Conservation (phyloP, 2,113 vertebrate species). For the Leucosticte australis region DNA sequence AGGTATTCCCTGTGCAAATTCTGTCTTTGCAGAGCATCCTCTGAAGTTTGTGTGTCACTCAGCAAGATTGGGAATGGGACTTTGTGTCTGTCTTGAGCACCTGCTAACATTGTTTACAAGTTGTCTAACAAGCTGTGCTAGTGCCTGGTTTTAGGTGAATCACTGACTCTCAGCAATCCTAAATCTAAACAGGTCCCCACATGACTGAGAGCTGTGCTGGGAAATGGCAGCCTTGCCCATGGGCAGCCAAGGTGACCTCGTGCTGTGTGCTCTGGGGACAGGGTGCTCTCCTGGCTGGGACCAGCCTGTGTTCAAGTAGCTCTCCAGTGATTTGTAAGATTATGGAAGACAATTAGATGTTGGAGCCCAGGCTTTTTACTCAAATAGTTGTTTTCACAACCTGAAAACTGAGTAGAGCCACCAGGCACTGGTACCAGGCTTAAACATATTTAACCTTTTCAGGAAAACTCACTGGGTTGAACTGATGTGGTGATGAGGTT, state of each 20-base stretch:
- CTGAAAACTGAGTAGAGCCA: not conserved
- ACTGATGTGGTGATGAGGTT: not conserved
- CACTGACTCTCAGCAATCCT: not conserved
- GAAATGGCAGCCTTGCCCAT: not conserved
- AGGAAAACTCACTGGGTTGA: not conserved
- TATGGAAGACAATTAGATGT: not conserved
- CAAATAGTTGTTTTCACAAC: not conserved
- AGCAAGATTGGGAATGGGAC: fast-evolving
- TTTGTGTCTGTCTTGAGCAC: not conserved
- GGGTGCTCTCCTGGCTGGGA: not conserved
- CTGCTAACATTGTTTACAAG: not conserved
- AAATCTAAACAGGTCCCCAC: not conserved
- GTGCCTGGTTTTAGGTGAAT: not conserved
- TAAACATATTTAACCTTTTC: not conserved
- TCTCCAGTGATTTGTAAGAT: not conserved
- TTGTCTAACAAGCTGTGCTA: not conserved
- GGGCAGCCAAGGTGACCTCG: fast-evolving
- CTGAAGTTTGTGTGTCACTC: not conserved
- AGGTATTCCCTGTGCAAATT: not conserved
- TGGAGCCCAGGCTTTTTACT: not conserved
- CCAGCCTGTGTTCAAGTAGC: not conserved
- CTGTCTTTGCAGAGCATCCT: not conserved
- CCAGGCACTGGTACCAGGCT: not conserved
- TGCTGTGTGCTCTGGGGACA: not conserved
- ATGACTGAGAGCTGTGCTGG: not conserved